These are phyloP conservation scores for Diplodus puntazzo DNA, from an alignment of 2,797 vertebrate genomes.

Conservation along the genomic window DNA sequence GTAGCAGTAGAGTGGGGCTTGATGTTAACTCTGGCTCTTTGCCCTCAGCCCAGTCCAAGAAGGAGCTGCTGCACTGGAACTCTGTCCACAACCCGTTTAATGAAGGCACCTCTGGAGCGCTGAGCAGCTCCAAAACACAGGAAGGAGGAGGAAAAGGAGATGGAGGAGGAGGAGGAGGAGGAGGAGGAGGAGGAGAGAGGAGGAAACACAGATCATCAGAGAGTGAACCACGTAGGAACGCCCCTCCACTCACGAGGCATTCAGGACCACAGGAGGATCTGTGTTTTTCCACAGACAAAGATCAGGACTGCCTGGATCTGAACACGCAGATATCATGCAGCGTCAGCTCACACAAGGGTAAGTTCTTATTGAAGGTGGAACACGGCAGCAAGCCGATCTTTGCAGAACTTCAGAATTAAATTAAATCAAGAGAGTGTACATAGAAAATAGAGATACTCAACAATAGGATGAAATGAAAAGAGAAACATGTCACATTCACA, in stretches of 20 bases:
- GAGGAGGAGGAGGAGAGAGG: slow-evolving; percentile 64
- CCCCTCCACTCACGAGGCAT: slow-evolving; percentile 84
- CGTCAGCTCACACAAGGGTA: slow-evolving; percentile 70
- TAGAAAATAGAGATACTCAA: not conserved
- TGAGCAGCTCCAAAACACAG: slow-evolving; percentile 51
- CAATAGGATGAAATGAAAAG: too few relatives aligned
- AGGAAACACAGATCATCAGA: slow-evolving; percentile 76
- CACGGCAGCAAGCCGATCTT: not conserved
- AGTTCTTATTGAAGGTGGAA: not conserved
- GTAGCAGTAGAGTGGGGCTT: slow-evolving; percentile 41
- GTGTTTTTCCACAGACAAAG: slow-evolving; percentile 87
- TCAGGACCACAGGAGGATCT: slow-evolving; percentile 87
- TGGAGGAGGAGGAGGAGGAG: slow-evolving; percentile 62
- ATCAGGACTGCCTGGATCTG: slow-evolving; percentile 85
- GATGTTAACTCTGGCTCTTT: slow-evolving; percentile 51
- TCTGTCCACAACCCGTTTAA: slow-evolving; percentile 86
- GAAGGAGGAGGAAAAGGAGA: slow-evolving; percentile 65
- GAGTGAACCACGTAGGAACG: slow-evolving; percentile 81
- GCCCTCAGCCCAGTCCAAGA: slow-evolving; percentile 71
- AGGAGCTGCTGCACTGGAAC: slow-evolving; percentile 83
- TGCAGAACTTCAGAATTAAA: not conserved
- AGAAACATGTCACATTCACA: too few relatives aligned
- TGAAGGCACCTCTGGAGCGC: slow-evolving; percentile 51
- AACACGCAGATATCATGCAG: slow-evolving; percentile 66
- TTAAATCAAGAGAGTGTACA: not conserved